Evolutionary conservation across 2,113 vertebrate species (phyloP).

Genomic region (Brachyhypopomus occidentalis): DNA sequence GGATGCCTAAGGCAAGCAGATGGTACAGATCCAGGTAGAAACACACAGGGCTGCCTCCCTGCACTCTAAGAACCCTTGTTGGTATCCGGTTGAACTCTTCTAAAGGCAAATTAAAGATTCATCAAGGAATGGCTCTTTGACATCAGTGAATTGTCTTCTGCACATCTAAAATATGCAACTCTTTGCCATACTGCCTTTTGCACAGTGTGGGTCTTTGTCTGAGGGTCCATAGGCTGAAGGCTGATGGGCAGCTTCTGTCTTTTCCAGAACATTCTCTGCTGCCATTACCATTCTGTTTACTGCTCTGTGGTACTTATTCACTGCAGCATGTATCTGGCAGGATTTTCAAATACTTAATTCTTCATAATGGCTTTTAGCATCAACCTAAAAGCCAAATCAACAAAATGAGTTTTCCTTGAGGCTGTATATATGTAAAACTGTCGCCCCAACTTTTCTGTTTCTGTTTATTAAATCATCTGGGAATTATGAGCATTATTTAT

Average conservation of each 20-base stretch:
- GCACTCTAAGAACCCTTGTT: background rate
- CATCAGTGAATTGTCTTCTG: no score
- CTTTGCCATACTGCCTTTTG: background rate
- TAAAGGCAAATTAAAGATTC: no score
- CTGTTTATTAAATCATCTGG: constrained; percentile 60
- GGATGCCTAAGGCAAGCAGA: constrained; percentile 16
- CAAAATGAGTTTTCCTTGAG: constrained; percentile 39
- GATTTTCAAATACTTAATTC: background rate
- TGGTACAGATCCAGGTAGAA: constrained; percentile 3
- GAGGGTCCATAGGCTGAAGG: background rate
- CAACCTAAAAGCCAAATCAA: constrained; percentile 33
- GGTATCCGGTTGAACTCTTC: background rate
- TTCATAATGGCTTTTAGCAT: constrained; percentile 16
- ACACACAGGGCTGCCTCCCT: background rate
- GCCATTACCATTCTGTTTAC: background rate
- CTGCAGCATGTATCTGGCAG: background rate
- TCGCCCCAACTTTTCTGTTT: constrained; percentile 47
- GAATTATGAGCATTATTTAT: constrained; percentile 62
- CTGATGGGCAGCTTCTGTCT: background rate
- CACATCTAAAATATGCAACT: background rate
- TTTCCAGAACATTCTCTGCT: background rate
- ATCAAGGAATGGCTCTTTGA: no score
- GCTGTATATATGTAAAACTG: constrained; percentile 52
- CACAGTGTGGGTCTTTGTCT: background rate
- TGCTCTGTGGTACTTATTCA: background rate